Base-by-base conservation (phyloP, 2,888 invertebrate genomes). In the Drosophila longiperda region DNA sequence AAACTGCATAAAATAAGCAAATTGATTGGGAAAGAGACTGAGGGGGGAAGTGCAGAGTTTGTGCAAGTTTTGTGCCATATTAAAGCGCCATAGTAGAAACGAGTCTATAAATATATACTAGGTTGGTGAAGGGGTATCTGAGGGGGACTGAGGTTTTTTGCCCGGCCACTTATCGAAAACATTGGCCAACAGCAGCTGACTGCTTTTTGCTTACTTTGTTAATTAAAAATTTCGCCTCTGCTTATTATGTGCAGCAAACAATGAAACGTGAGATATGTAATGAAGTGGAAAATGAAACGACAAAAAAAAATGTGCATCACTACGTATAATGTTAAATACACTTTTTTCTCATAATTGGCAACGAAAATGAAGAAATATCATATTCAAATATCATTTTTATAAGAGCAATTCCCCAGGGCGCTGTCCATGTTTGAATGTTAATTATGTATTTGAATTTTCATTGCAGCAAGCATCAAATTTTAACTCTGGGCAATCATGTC, bases 211-310 rank as follows among this genome's bases (percentile, higher is more conserved):
- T 86, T 80, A 75, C 78, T 82, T 80, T 82, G 80, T 83, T 85
- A 86, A 85, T 85, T 86, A 86, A 86, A 86, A 88, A 72, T 78
- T 83, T 73, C 70, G 60, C 75, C 79, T 33, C 60, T 58, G 54
- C 79, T 75, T 61, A 75, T 78, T 79, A 79, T 67, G 75, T 66
- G 66, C 71, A 55, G 81, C 86, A 83, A 86, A 88, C 86, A 86
- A 81, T 81, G 77, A 66, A 72, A 77, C 73, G 74, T 72, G 81
- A 58, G 81, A 60, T 55, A 67, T 73, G 78, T 70, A 84, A 82
- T 82, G 85, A 84, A 80, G 71, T 75, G 78, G 52, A 87, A 82
- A 72, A 62, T 38, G 45, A 45, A 75, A 71, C 38, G 72, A 72
- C 64, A 58, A 48, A 57, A 52, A 66, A 66, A 49, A 26, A 2